A percentile compares a stretch with the other conserved stretches of the same genome.
Conservation (phyloP, 2,113 vertebrate species). For the Pterophyllum scalare region DNA sequence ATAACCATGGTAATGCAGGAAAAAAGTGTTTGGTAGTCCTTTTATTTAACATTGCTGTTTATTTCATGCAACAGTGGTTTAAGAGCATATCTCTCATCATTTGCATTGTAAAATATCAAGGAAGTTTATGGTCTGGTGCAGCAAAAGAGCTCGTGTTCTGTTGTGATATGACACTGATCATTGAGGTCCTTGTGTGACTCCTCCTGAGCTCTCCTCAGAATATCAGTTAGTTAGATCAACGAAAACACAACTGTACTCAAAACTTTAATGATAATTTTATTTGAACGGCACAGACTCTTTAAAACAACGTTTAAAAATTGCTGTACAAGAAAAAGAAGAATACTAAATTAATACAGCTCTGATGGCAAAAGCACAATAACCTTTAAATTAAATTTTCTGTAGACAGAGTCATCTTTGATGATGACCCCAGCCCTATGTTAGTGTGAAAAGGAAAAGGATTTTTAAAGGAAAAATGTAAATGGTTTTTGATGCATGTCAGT, state of each 20-base stretch:
- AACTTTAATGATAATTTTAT: background rate
- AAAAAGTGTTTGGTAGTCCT: background rate
- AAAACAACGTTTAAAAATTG: background rate
- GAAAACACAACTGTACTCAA: too few relatives aligned
- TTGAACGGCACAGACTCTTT: accelerated
- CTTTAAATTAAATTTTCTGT: background rate
- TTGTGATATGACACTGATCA: too few relatives aligned
- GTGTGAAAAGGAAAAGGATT: accelerated
- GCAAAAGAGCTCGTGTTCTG: too few relatives aligned
- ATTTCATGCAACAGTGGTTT: background rate
- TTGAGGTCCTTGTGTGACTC: too few relatives aligned
- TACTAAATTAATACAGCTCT: background rate
- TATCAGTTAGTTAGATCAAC: background rate
- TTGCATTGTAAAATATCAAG: too few relatives aligned
- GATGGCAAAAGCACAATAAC: background rate
- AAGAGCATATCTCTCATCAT: background rate
- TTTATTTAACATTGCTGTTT: background rate
- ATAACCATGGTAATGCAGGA: background rate
- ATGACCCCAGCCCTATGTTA: background rate
- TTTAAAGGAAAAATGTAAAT: background rate
- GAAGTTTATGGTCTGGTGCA: too few relatives aligned
- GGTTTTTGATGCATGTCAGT: background rate
- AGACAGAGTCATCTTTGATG: background rate
- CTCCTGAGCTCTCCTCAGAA: too few relatives aligned
- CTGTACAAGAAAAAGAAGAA: background rate